Base-by-base conservation (phyloP, 2,113 vertebrate genomes). In the Hoplias malabaricus region DNA sequence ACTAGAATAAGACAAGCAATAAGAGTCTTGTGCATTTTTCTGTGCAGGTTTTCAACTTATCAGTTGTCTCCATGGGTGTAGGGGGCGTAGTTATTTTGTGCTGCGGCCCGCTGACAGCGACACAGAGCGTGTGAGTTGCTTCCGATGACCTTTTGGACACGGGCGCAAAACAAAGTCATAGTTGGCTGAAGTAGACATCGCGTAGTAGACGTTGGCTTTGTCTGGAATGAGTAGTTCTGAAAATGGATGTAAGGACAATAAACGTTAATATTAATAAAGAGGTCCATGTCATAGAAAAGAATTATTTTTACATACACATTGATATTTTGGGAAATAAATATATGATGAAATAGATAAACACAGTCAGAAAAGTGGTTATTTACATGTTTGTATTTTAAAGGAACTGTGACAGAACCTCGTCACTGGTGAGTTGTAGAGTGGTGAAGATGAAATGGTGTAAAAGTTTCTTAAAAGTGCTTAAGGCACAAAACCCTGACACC, bases 141-240 rank as follows among this genome's bases (percentile, higher is more conserved):
- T 89, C 73, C 87, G 21, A 12, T 86, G 83, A 69, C 73, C 85
- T 82, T 78, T 88, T 87, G 88, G 83, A 80, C 86, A 89, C 68
- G 62, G 88, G 1, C 92, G 90, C 34, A 97, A 86, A 74, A 96
- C 80, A 69, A 97, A 96, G 90, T 96, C 94, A 6, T 94, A 93
- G 40, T 94, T 90, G 81, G 90, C 86, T 0, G 89, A 85, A 10
- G 95, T 93, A 71, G 90, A 93, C 96, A 97, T 96, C 12, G 95
- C 95, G 2, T 97, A 97, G 89, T 94, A 97, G 4, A 95, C 94
- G 0, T 97, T 97, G 86, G 94, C 94, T 4, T 94, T 93, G 80
- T 95, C 93, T 0, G 96, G 96, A 81, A 97, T 95, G 78, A 92
- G 90, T 56, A 97, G 92, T 86, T 95, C 96, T 97, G 90, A 59